Conservation (phyloP, 2,888 invertebrate species). For the Nephrotoma appendiculata region DNA sequence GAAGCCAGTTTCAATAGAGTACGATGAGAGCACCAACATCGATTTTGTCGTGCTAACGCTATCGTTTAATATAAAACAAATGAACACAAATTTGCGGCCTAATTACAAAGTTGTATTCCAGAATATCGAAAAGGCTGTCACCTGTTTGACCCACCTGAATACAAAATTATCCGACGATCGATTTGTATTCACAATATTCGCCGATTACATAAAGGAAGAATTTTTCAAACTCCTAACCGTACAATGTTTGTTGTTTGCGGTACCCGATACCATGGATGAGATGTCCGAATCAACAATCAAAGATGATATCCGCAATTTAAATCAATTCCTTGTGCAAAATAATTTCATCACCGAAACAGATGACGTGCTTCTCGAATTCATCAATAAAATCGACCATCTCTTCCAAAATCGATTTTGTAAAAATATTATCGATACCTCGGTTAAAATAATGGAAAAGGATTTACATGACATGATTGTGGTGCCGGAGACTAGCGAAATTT, state of each 20-base stretch:
- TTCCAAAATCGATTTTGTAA: slow-evolving; percentile 65
- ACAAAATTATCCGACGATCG: slow-evolving; percentile 20
- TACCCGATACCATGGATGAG: slow-evolving; percentile 61
- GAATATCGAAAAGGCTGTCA: slow-evolving; percentile 21
- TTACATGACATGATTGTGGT: slow-evolving; percentile 51
- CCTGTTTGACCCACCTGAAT: slow-evolving; percentile 25
- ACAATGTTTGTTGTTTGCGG: slow-evolving; percentile 58
- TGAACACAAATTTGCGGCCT: slow-evolving; percentile 22
- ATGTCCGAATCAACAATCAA: slow-evolving; percentile 51
- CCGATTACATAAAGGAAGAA: slow-evolving; percentile 38
- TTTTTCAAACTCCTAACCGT: slow-evolving; percentile 52
- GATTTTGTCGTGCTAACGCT: slow-evolving; percentile 21
- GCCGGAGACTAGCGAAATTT: slow-evolving; percentile 20
- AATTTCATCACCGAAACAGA: slow-evolving; percentile 39
- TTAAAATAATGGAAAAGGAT: slow-evolving; percentile 63
- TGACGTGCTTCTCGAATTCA: slow-evolving; percentile 48
- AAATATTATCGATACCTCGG: slow-evolving; percentile 51
- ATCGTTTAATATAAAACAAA: slow-evolving; percentile 23
- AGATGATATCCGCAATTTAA: slow-evolving; percentile 47
- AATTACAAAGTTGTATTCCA: slow-evolving; percentile 27
- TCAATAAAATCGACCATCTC: slow-evolving; percentile 55
- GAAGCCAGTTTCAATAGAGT: slow-evolving; percentile 27
- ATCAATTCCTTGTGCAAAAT: slow-evolving; percentile 42
- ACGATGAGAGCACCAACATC: slow-evolving; percentile 14
- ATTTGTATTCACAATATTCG: slow-evolving; percentile 34